Evolutionary conservation across 2,797 vertebrate species (phyloP).

Genomic region (Enoplosus armatus): DNA sequence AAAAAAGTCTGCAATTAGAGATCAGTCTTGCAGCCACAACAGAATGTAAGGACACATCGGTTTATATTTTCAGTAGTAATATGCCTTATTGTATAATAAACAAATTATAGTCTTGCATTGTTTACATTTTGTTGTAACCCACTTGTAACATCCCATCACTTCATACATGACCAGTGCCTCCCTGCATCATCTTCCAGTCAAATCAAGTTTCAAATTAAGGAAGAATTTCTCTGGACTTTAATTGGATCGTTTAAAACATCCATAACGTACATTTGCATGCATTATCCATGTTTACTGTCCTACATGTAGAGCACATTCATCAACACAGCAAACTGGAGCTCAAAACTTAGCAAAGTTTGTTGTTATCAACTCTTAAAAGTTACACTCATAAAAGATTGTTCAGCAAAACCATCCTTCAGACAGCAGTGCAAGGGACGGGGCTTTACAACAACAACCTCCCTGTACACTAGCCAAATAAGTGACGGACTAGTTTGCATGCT

Average conservation of each 20-base stretch:
- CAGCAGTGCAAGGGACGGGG: accelerated
- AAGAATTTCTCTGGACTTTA: neutral
- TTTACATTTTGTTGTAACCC: neutral
- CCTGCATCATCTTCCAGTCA: no score
- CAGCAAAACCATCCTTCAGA: neutral
- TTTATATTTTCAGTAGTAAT: neutral
- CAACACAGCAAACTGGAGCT: neutral
- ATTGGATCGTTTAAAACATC: neutral
- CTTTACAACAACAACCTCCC: no score
- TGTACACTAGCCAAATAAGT: neutral
- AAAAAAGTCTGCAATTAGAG: neutral
- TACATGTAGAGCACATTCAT: neutral
- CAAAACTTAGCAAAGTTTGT: neutral
- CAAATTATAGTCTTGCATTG: neutral
- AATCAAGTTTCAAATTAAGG: neutral
- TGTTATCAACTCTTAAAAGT: neutral
- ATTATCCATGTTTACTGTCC: neutral
- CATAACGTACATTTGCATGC: no score
- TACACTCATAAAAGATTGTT: neutral
- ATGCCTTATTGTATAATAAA: neutral
- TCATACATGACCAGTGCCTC: neutral
- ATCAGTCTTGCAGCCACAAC: neutral
- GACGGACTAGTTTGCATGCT: neutral
- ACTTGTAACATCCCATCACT: neutral
- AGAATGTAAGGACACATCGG: neutral